Percentiles rank a stretch among this genome's conserved stretches.
phyloP scores from a whole-genome alignment of 2,888 invertebrate species.

The Acleris sparsana region DNA sequence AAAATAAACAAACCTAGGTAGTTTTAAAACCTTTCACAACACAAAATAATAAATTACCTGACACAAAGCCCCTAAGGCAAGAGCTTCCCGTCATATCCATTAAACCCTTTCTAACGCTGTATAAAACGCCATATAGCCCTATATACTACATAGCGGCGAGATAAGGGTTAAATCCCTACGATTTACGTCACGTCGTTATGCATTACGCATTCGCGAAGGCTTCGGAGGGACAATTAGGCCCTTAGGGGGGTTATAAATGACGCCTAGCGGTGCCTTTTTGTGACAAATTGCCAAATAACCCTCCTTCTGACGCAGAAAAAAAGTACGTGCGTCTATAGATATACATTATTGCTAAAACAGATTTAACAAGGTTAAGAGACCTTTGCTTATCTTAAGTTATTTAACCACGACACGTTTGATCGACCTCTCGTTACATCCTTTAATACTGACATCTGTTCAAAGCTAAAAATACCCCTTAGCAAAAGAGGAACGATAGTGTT shows the following conservation, averaged over 20 bases:
- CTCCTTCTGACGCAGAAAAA: too few species aligned
- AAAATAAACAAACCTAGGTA: not conserved
- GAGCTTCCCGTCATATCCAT: not conserved
- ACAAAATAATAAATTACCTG: not conserved
- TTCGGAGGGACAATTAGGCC: slow-evolving; percentile 35
- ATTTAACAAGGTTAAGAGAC: too few species aligned
- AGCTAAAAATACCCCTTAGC: too few species aligned
- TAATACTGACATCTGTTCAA: too few species aligned
- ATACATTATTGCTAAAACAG: too few species aligned
- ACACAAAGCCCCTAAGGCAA: not conserved
- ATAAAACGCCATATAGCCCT: slow-evolving; percentile 5
- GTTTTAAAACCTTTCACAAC: not conserved
- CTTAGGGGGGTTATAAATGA: slow-evolving; percentile 33
- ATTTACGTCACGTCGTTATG: slow-evolving; percentile 36
- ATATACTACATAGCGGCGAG: slow-evolving; percentile 21
- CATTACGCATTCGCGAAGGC: slow-evolving; percentile 33
- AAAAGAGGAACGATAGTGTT: too few species aligned
- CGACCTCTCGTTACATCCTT: too few species aligned
- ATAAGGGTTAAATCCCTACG: slow-evolving; percentile 34
- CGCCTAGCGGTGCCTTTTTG: slow-evolving; percentile 24
- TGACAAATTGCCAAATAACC: slow-evolving; percentile 30
- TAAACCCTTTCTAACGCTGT: slow-evolving; percentile 8
- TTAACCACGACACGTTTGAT: too few species aligned
- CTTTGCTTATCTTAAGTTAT: too few species aligned
- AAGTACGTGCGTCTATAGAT: too few species aligned